Conservation (phyloP, 2,113 vertebrate species). For the Collichthys lucidus region DNA sequence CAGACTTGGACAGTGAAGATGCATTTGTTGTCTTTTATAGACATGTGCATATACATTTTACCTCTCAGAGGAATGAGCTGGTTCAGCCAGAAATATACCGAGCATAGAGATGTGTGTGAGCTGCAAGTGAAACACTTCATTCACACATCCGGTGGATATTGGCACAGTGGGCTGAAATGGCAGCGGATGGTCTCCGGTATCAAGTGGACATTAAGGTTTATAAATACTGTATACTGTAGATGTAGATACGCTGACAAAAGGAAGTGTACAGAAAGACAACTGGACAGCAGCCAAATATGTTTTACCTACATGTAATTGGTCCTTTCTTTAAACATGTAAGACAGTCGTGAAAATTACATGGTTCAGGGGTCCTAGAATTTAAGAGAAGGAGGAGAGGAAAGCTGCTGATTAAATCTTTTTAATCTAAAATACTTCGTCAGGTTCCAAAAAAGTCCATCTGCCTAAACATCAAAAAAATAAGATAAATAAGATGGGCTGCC, state of each 20-base stretch:
- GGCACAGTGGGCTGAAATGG: background rate
- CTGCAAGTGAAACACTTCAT: background rate
- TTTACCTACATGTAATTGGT: background rate
- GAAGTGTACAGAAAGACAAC: background rate
- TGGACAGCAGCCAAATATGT: background rate
- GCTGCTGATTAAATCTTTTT: background rate
- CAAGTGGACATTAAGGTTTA: background rate
- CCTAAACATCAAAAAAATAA: background rate
- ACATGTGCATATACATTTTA: background rate
- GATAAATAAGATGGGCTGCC: no score
- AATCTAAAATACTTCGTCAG: background rate
- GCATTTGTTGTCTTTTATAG: background rate
- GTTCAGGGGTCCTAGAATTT: background rate
- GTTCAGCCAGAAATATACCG: background rate
- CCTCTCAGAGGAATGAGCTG: background rate
- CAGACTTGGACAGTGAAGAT: background rate
- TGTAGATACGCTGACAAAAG: background rate
- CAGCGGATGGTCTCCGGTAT: background rate
- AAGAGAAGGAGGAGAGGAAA: background rate
- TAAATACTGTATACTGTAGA: background rate
- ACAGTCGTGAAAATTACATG: background rate
- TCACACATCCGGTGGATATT: background rate
- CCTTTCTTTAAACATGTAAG: background rate
- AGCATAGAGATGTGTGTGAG: background rate
- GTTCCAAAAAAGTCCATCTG: background rate